Conservation (phyloP, 2,888 invertebrate genomes). For the Nezara viridula region DNA sequence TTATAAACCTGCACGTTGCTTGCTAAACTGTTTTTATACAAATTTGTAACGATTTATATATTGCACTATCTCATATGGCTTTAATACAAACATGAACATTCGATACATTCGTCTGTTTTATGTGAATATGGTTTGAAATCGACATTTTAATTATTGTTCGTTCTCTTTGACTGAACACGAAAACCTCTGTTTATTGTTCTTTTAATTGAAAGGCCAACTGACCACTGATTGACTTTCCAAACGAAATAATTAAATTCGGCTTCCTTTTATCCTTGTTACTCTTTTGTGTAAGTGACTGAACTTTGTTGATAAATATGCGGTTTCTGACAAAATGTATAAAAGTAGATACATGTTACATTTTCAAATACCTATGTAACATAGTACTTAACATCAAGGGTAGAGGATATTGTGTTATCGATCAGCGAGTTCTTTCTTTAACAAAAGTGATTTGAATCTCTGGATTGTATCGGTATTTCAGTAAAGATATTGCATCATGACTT, state of each 20-base stretch:
- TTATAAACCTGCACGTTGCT: no score
- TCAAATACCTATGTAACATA: neutral
- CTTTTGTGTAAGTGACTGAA: neutral
- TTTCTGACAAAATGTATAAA: neutral
- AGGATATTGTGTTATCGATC: neutral
- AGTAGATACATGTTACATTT: neutral
- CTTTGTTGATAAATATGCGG: neutral
- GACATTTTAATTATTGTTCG: neutral
- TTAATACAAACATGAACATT: neutral
- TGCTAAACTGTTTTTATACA: no score
- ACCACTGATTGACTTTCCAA: neutral
- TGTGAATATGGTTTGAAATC: neutral
- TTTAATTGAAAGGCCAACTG: neutral
- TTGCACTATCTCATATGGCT: neutral
- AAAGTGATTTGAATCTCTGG: no score
- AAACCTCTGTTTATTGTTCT: neutral
- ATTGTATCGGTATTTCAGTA: no score
- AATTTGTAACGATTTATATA: no score
- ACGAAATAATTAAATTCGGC: neutral
- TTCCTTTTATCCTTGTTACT: neutral
- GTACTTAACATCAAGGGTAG: neutral
- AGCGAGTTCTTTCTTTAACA: neutral
- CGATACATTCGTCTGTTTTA: no score
- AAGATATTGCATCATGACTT: no score
- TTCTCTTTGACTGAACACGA: neutral